phyloP scores from a whole-genome alignment of 2,888 invertebrate species.

The Caenorhabditis angaria region DNA sequence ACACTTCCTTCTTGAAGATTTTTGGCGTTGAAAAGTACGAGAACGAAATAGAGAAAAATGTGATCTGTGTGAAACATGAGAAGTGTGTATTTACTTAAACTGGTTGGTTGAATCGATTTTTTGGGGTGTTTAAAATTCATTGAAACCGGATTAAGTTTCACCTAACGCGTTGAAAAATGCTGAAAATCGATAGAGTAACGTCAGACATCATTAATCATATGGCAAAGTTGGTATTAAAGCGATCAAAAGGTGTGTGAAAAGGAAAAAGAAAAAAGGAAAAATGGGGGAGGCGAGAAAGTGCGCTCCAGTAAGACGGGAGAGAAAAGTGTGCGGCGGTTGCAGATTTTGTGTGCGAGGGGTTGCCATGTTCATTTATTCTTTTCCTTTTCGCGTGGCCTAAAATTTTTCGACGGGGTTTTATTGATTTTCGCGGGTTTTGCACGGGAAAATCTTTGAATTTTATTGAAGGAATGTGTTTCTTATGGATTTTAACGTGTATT shows the following conservation, averaged over 20 bases:
- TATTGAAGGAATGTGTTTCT: constrained; percentile 1
- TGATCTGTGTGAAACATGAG: background rate
- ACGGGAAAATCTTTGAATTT: background rate
- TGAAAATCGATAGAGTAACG: background rate
- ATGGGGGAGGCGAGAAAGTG: background rate
- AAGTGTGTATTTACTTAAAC: background rate
- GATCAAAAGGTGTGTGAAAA: background rate
- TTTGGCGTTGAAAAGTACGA: too few species aligned
- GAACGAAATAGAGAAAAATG: background rate
- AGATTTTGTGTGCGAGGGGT: background rate
- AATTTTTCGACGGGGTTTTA: background rate
- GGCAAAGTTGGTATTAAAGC: background rate
- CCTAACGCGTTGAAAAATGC: too few species aligned
- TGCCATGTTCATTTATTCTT: constrained; percentile 1
- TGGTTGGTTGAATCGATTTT: background rate
- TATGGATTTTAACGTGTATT: background rate
- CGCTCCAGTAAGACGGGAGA: background rate
- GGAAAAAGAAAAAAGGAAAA: background rate
- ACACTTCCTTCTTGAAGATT: too few species aligned
- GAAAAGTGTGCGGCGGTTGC: constrained; percentile 9
- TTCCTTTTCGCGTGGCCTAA: constrained; percentile 11
- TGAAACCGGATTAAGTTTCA: too few species aligned
- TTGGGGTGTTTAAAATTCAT: background rate
- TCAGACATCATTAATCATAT: background rate
- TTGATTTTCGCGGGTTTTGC: background rate